Conservation (phyloP, 64 coral and sea anemone species). For the Dendronephthya gigantea region DNA sequence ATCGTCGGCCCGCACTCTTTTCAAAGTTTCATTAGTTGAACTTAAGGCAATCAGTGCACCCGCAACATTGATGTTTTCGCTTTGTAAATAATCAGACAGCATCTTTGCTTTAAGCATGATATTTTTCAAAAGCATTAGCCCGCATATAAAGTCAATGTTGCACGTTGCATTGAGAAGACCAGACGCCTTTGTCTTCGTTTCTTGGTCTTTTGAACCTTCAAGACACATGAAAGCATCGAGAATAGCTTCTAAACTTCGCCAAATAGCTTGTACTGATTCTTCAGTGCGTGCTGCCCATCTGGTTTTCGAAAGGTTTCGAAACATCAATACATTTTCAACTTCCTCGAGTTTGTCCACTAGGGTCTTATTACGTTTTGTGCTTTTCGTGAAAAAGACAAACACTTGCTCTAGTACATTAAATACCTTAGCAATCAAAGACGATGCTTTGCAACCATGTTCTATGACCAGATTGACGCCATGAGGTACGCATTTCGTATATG, state of each 20-base stretch:
- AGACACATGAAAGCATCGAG: not conserved
- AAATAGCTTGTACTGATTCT: not conserved
- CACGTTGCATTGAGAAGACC: not conserved
- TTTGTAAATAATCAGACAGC: not conserved
- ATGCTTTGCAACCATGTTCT: not conserved
- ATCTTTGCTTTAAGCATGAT: not conserved
- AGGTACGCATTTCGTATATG: not conserved
- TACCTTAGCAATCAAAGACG: not conserved
- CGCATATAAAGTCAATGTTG: slow-evolving; percentile 3
- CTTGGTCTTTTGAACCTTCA: not conserved
- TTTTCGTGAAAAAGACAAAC: slow-evolving; percentile 3
- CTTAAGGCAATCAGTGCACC: not conserved
- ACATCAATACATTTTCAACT: not conserved
- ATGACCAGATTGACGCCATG: not conserved
- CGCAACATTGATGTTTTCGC: not conserved
- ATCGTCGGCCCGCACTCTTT: not conserved
- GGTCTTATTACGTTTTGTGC: not conserved
- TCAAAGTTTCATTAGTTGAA: not conserved
- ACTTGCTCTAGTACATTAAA: not conserved
- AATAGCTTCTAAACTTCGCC: not conserved
- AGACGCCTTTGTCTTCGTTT: slow-evolving; percentile 4
- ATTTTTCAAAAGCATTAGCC: slow-evolving; percentile 5
- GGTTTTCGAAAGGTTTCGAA: not conserved
- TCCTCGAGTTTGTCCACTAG: not conserved
- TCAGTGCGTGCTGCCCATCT: not conserved